A percentile compares a stretch with the other conserved stretches of the same genome.
phyloP scores from a whole-genome alignment of 2,113 vertebrate species.

The Aleadryas rufinucha region DNA sequence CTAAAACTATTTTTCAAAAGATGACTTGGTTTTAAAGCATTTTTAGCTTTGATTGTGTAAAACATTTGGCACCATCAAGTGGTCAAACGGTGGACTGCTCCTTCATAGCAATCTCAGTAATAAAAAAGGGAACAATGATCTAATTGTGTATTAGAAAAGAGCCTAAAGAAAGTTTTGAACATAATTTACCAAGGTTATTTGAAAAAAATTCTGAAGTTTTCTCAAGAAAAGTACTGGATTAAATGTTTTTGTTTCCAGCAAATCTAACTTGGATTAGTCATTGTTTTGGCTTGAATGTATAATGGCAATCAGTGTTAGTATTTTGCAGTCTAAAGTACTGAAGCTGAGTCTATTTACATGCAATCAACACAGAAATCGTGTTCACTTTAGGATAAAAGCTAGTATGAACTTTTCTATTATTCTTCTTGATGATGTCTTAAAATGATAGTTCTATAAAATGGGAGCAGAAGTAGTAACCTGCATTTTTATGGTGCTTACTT shows the following conservation, averaged over 20 bases:
- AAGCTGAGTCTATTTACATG: neutral
- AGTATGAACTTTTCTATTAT: neutral
- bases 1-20: neutral
- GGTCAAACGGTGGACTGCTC: conserved; percentile 19
- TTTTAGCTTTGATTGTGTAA: neutral
- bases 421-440: neutral
- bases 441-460: neutral
- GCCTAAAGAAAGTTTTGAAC: neutral
- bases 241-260: neutral
- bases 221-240: neutral
- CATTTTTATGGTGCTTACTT: neutral
- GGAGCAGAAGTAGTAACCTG: neutral
- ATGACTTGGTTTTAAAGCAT: neutral
- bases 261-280: neutral
- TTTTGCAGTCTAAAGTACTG: neutral
- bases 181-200: neutral
- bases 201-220: neutral
- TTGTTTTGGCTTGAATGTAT: neutral
- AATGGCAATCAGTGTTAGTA: neutral
- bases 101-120: neutral
- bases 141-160: neutral
- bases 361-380: neutral
- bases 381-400: neutral
- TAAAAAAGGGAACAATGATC: neutral
- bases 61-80: conserved; percentile 56